Evolutionary conservation across 1,140 invertebrate species (phyloP).

Genomic region (Hylaeus volcanicus): DNA sequence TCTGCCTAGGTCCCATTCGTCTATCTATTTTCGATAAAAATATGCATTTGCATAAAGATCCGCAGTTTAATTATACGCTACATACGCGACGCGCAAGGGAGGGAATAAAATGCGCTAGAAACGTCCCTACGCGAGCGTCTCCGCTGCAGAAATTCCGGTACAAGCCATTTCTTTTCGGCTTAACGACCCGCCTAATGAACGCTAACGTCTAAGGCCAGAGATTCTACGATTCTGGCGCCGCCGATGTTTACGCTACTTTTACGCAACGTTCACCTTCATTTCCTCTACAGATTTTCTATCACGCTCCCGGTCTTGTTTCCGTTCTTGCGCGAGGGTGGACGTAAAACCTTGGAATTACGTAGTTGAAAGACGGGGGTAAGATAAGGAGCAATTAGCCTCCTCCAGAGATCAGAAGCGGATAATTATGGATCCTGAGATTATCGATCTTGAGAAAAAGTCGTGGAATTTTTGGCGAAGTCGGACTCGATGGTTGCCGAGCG

Average conservation of each 20-base stretch:
- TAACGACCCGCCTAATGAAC: conserved; percentile 55
- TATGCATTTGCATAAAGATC: too few relatives aligned
- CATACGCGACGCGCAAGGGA: too few relatives aligned
- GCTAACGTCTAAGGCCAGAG: conserved; percentile 21
- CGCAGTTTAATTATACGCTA: too few relatives aligned
- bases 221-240: conserved; percentile 36
- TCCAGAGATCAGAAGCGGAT: background rate
- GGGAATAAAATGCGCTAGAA: too few relatives aligned
- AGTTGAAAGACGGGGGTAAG: background rate
- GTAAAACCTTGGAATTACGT: conserved; percentile 2
- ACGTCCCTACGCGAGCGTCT: conserved; percentile 26
- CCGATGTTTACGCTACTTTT: conserved; percentile 9
- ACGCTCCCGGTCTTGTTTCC: background rate
- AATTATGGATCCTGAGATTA: conserved; percentile 1
- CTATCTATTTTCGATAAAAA: too few relatives aligned
- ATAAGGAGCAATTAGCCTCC: conserved; percentile 14
- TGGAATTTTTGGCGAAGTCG: background rate
- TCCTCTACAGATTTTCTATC: background rate
- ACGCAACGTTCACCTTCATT: background rate
- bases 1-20: too few relatives aligned
- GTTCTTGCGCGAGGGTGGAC: background rate
- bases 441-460: background rate
- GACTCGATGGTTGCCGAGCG: background rate
- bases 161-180: conserved; percentile 25
- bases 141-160: conserved; percentile 28